A percentile compares a stretch with the other conserved stretches of the same genome.
These are phyloP conservation scores for Nomia melanderi DNA, from an alignment of 1,140 invertebrate genomes.

Conservation along the genomic window DNA sequence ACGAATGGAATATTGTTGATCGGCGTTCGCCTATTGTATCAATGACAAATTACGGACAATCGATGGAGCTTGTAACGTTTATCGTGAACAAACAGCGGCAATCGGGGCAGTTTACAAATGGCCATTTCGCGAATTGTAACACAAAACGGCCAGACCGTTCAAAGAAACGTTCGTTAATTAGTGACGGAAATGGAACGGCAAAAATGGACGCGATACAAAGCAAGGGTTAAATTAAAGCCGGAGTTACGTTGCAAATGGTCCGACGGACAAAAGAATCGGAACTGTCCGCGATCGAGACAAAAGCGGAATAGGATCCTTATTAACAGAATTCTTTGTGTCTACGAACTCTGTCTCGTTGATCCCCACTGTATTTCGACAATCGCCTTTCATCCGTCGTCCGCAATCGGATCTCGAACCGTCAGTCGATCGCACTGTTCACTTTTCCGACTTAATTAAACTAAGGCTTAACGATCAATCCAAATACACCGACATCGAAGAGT, in stretches of 20 bases:
- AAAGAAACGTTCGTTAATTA: slow-evolving; percentile 35
- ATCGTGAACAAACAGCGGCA: too few species aligned
- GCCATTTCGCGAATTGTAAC: too few species aligned
- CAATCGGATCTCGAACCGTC: not conserved
- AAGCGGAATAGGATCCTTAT: slow-evolving; percentile 24
- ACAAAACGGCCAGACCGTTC: not conserved
- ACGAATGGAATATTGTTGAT: too few species aligned
- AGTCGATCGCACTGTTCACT: not conserved
- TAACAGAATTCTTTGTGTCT: slow-evolving; percentile 14
- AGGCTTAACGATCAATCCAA: too few species aligned
- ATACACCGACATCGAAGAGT: too few species aligned
- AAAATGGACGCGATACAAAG: not conserved
- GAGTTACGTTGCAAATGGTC: slow-evolving; percentile 22
- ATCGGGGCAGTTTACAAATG: too few species aligned
- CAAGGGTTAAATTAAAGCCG: slow-evolving; percentile 13
- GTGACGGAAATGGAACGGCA: not conserved
- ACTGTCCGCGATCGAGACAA: not conserved
- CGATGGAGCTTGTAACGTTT: too few species aligned
- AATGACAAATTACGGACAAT: too few species aligned
- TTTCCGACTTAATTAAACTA: too few species aligned
- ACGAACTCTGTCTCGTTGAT: not conserved
- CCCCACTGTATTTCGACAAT: not conserved
- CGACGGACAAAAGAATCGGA: not conserved
- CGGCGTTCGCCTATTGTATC: too few species aligned
- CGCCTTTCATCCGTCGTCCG: not conserved